phyloP scores from a whole-genome alignment of 1,140 invertebrate species.

The Macrobrachium rosenbergii region DNA sequence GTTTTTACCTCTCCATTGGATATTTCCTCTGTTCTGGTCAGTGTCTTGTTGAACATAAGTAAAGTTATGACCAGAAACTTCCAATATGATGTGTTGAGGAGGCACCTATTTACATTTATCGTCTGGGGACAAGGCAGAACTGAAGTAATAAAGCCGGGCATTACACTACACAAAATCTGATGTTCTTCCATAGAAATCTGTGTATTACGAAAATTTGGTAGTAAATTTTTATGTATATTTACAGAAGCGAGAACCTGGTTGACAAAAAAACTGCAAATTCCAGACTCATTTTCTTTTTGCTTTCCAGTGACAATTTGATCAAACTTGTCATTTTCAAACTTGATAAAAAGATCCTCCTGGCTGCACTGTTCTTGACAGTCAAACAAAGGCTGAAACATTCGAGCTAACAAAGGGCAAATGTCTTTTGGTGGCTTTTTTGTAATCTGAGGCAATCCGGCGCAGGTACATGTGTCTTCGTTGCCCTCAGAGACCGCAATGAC shows the following conservation, averaged over 20 bases:
- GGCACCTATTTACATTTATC: not conserved
- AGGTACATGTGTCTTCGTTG: not conserved
- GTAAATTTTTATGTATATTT: too few species aligned
- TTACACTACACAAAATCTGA: too few species aligned
- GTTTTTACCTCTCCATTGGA: slow-evolving; percentile 11
- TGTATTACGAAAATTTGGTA: too few species aligned
- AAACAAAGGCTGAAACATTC: slow-evolving; percentile 29
- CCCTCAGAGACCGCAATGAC: not conserved
- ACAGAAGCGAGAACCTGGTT: too few species aligned
- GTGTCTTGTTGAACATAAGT: slow-evolving; percentile 14
- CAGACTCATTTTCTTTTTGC: too few species aligned
- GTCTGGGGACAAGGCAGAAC: slow-evolving; percentile 2
- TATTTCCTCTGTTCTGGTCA: not conserved
- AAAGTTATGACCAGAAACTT: not conserved
- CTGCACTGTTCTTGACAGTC: slow-evolving; percentile 25
- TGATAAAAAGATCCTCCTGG: slow-evolving; percentile 19
- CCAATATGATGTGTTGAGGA: slow-evolving; percentile 28
- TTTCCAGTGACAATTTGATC: not conserved
- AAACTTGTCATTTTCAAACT: slow-evolving; percentile 15
- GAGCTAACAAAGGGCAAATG: slow-evolving; percentile 49
- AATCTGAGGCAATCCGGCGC: not conserved
- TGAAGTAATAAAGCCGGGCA: slow-evolving; percentile 31
- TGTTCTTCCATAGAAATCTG: too few species aligned
- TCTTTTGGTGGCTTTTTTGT: slow-evolving; percentile 6
- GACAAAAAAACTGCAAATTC: too few species aligned